Base-by-base conservation (phyloP, 2,888 invertebrate species). In the Abscondita cerata region DNA sequence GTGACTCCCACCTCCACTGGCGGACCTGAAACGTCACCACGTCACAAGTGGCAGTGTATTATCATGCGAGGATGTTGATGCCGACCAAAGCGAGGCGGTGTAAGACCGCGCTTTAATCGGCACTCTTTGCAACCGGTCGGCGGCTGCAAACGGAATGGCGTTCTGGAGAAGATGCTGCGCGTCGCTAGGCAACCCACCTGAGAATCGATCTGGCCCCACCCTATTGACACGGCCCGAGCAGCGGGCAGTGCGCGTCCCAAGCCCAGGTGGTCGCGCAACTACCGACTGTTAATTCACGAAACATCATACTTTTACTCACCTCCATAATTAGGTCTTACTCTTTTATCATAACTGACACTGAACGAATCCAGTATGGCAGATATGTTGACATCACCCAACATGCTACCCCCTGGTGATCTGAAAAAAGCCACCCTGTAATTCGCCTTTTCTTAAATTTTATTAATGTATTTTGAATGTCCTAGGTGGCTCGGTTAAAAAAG, bases 271-370 rank as follows among this genome's bases (percentile, higher is more conserved):
- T 54, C 65, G 64, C 64, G 64, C 65, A 55, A 62, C 68, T 65
- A 66, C 69, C 64, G 62, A 61, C 62, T 61, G 57, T 46, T 62
- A 67, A 55, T 63, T 56, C 52, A 57, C 41, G 40, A 62, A 54
- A 61, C 50, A 55, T 55, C 44, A 40, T 50, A 48, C 54, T 62
- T 55, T 62, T 72, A 82, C 90, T 88, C 86, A 96, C 96, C 96
- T 91, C 96, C 96, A 86, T 96, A 97, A 85, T 96, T 96, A 82
- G 97, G 97, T 86, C 97, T 93, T 90, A 98, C 94, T 90, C 97
- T 92, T 91, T 97, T 98, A 88, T 98, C 97, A 84, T 97, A 97
- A 85, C 94, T 96, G 84, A 93, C 91, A 83, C 95, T 95, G 87
- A 95, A 94, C 79, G 94, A 94, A 85, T 95, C 94, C 85, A 95